Evolutionary conservation across 2,888 invertebrate species (phyloP), one percentile per base, ranked within the genome.

Genomic region (Ophion slaviceki): DNA sequence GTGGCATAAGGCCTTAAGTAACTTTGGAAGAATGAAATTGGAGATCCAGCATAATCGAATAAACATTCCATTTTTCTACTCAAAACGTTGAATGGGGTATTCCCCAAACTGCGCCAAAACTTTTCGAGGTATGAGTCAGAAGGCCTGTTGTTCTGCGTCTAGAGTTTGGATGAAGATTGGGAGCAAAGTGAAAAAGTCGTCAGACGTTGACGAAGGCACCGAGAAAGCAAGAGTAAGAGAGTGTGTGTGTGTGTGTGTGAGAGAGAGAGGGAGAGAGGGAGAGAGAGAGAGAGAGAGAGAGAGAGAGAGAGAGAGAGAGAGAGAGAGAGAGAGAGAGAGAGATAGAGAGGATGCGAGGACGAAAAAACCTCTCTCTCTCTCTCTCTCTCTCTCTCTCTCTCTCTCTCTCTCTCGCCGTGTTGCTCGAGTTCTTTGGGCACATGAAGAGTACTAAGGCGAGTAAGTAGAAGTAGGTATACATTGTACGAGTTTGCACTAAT

Each of bases 101-200:
- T 32, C 32, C 32, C 11, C 14, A 47, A 32, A 81, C 76, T 62
- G 68, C 74, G 17, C 32, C 28, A n/a, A 62, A 78, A 78, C 45
- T 70, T 78, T 81, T 61, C 40, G 57, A 59, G 24, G 57, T 74
- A 47, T 64, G 36, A 66, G 64, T 53, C 17, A 81, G 57, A 81
- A 68, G 57, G 7, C 47, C 61, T 24, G 11, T 32, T 32, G 61
- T 45, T 78, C 8, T 53, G 36, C n/a, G 47, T 40, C 59, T 57
- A 45, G n/a, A 78, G 72, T 81, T 81, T 74, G 67, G 57, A 74
- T 62, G 81, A 66, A 81, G 78, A 81, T 81, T 78, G 74, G 68
- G 78, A 66, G 71, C 36, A 67, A 72, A 84, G 76, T 67, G 40
- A 71, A 66, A 75, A 78, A 80, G 47, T 40, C 62, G 59, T 8